These are phyloP conservation scores for Pycnomerus fuliginosus DNA, from an alignment of 2,888 invertebrate species.

Conservation along the genomic window DNA sequence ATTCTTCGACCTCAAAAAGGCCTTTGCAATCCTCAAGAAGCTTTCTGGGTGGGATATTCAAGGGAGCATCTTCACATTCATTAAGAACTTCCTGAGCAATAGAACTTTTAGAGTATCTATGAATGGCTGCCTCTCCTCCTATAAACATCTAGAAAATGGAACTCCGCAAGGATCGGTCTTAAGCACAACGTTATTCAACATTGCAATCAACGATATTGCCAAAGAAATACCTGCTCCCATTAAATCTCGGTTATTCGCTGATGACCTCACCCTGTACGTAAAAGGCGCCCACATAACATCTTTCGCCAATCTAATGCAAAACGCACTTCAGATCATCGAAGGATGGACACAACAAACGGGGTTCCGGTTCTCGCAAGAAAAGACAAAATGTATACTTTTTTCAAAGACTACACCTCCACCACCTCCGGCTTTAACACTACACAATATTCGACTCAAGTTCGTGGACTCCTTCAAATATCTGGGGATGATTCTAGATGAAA, in stretches of 20 bases:
- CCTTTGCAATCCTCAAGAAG: conserved; percentile 5
- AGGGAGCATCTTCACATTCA: conserved; percentile 7
- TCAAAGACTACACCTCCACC: not conserved
- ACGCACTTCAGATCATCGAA: not conserved
- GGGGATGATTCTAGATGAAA: conserved; percentile 9
- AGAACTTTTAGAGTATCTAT: conserved; percentile 16
- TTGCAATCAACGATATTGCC: conserved; percentile 15
- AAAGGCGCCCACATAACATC: conserved; percentile 2
- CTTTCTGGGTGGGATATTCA: not conserved
- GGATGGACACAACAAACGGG: conserved; percentile 3
- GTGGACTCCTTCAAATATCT: conserved; percentile 2
- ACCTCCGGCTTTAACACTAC: not conserved
- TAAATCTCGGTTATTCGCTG: conserved; percentile 4
- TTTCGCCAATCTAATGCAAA: not conserved
- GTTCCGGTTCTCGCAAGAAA: conserved; percentile 3
- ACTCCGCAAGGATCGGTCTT: conserved; percentile 19
- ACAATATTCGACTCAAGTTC: not conserved
- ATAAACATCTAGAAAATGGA: conserved; percentile 12
- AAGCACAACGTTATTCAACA: conserved; percentile 16
- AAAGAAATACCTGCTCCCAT: not conserved
- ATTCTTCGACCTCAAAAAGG: conserved; percentile 13
- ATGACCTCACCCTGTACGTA: conserved; percentile 1
- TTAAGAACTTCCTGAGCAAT: conserved; percentile 11
- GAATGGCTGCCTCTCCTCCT: conserved; percentile 4
- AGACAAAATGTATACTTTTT: conserved; percentile 5